These are phyloP conservation scores for Colletes latitarsis DNA, from an alignment of 1,140 invertebrate species.

Conservation along the genomic window DNA sequence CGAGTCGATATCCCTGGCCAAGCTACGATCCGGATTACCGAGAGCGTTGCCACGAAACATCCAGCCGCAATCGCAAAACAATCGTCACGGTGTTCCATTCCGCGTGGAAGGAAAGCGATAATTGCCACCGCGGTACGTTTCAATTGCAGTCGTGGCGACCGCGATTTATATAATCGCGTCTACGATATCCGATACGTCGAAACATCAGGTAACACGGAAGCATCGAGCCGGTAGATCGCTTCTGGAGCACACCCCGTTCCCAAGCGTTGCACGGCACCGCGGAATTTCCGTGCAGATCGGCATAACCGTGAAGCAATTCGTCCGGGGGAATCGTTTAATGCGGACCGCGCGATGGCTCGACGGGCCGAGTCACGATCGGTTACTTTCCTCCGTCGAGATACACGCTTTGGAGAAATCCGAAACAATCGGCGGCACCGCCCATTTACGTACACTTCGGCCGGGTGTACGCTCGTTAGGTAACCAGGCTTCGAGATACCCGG, in stretches of 20 bases:
- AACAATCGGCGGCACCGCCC: conserved; percentile 60
- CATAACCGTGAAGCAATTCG: conserved; percentile 50
- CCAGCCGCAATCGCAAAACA: too few relatives aligned
- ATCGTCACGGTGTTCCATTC: too few relatives aligned
- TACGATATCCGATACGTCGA: conserved; percentile 15
- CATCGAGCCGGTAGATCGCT: neutral
- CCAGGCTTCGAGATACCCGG: conserved; percentile 4
- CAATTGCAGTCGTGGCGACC: neutral
- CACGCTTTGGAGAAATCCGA: conserved; percentile 57
- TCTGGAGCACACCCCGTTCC: conserved; percentile 14
- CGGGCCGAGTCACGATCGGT: conserved; percentile 53
- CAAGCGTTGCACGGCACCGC: conserved; percentile 18
- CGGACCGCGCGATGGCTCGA: conserved; percentile 27
- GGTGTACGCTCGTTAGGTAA: conserved; percentile 51
- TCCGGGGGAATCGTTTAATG: conserved; percentile 53
- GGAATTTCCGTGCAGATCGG: conserved; percentile 53
- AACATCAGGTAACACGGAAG: conserved; percentile 25
- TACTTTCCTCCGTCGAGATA: conserved; percentile 42
- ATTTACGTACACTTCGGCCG: conserved; percentile 28
- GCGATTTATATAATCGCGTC: conserved; percentile 27
- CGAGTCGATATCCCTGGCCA: too few relatives aligned
- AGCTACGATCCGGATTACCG: too few relatives aligned
- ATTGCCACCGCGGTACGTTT: neutral
- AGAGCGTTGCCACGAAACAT: too few relatives aligned
- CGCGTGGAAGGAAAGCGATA: neutral